Percentiles rank a stretch among this genome's conserved stretches.
These are phyloP conservation scores for Oriolus oriolus DNA, from an alignment of 2,113 vertebrate species.

Conservation along the genomic window DNA sequence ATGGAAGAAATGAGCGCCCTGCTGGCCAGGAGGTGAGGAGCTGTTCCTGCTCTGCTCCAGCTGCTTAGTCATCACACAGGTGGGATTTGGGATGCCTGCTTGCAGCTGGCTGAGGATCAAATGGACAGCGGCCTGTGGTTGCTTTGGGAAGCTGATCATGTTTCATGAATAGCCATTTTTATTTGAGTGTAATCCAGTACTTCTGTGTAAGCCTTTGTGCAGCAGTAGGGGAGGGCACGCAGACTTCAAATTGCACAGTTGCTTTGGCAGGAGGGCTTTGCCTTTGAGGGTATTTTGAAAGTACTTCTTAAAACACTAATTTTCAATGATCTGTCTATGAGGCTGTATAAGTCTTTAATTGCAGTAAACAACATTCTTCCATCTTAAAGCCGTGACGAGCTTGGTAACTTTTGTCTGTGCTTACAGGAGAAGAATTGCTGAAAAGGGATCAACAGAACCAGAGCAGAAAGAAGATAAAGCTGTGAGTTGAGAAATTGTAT, in stretches of 20 bases:
- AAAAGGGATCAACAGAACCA: constrained; percentile 92
- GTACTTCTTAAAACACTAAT: neutral
- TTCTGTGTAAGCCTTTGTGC: constrained; percentile 23
- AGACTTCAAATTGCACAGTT: neutral
- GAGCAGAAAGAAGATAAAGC: constrained; percentile 87
- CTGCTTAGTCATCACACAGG: neutral
- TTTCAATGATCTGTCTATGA: neutral
- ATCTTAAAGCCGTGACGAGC: neutral
- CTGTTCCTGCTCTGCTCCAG: neutral
- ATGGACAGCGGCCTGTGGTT: neutral
- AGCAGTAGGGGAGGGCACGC: neutral
- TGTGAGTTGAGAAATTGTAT: constrained; percentile 74
- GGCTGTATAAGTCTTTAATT: neutral
- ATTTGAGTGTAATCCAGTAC: neutral
- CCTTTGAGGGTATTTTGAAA: neutral
- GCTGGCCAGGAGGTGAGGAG: constrained; percentile 90
- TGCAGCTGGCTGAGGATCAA: constrained; percentile 1
- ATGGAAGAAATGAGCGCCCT: constrained; percentile 99
- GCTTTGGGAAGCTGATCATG: neutral
- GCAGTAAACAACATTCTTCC: neutral
- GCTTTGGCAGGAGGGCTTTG: neutral
- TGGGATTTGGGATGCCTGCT: neutral
- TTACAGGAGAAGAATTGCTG: constrained; percentile 93
- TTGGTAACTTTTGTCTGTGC: neutral
- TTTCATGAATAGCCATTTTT: constrained; percentile 12